Evolutionary conservation across 2,888 invertebrate genomes (phyloP), one percentile per base, ranked within the genome.

Genomic region (Parnassius mnemosyne): DNA sequence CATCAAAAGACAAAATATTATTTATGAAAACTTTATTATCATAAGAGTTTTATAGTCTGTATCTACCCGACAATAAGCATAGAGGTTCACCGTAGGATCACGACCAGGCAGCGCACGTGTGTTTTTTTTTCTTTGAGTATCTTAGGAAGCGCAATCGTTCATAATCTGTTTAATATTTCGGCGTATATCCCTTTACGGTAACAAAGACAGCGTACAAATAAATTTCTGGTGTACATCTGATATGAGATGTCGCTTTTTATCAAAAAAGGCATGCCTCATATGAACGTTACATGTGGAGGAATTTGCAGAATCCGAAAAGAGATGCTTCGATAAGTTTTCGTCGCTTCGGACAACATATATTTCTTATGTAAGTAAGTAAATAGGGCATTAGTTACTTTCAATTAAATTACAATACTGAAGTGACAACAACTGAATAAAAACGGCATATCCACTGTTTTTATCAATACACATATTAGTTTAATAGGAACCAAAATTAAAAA

Each of bases 161-260:
- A 54, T 62, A 54, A 60, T 71, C 61, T 63, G 58, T 67, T 68
- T 65, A 47, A 69, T 68, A 69, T 73, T 74, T 71, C 69, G 71
- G 66, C 66, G 67, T 69, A 66, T 71, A 47, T 57, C 52, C 72
- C 68, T 75, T 70, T 74, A 74, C 67, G 72, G 72, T 68, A 66
- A 68, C 61, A 66, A 69, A 71, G 69, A 69, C 69, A 65, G 68
- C 65, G 69, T 68, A 71, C 67, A 68, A 68, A 71, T 68, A 66
- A n/a, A 66, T 68, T 70, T 68, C 67, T 70, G 72, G 72, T 75
- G 69, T 70, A 68, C 68, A 69, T 72, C 69, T 69, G 68, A 68
- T 67, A 53, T 56, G 71, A 71, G 61, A 13, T 49, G 49, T 68
- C 70, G 66, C 70, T 70, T 71, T 73, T 69, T 72, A 72, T 70